Evolutionary conservation across 2,888 invertebrate species (phyloP).

Genomic region (Drosophila mimica): DNA sequence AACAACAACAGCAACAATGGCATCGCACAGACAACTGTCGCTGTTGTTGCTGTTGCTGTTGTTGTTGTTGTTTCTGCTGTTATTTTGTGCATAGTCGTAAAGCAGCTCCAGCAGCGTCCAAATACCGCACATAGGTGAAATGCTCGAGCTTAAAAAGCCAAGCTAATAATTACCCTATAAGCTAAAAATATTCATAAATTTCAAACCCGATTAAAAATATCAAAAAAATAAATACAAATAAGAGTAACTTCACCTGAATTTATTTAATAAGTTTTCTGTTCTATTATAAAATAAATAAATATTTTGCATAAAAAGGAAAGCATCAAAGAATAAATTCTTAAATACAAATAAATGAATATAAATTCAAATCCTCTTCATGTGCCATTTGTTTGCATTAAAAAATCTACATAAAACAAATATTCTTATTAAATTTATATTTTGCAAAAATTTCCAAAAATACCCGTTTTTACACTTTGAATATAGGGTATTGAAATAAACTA

Average conservation of each 20-base stretch:
- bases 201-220: not conserved
- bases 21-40: conserved; percentile 50
- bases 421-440: not conserved
- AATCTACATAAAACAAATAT: not conserved
- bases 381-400: not conserved
- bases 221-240: not conserved
- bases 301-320: not conserved
- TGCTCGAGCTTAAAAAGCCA: not conserved
- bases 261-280: not conserved
- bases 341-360: not conserved
- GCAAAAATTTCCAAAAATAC: not conserved
- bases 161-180: conserved; percentile 24
- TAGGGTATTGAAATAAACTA: conserved; percentile 36
- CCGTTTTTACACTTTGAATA: not conserved
- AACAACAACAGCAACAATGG: conserved; percentile 47
- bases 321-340: not conserved
- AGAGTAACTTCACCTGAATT: not conserved
- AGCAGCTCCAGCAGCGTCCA: conserved; percentile 75
- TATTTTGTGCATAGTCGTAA: conserved; percentile 59
- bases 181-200: not conserved
- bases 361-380: not conserved
- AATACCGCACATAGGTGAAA: conserved; percentile 29
- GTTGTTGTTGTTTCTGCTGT: conserved; percentile 31
- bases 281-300: not conserved
- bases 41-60: conserved; percentile 27